phyloP scores from a whole-genome alignment of 2,888 invertebrate genomes.

The Actias luna region DNA sequence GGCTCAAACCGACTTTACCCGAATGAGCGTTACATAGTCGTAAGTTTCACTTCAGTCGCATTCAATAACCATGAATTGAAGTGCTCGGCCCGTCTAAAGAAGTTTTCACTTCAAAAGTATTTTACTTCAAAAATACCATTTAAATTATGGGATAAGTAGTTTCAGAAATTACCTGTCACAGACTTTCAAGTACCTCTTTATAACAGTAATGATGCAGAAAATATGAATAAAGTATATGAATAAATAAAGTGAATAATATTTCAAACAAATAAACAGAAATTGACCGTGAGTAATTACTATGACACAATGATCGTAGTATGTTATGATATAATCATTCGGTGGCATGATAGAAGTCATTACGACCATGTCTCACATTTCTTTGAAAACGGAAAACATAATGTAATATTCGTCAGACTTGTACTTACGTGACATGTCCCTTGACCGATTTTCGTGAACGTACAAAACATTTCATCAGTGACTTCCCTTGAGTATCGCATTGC shows the following conservation, averaged over 20 bases:
- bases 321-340: not conserved
- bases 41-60: no score
- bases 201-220: no score
- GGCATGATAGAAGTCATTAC: not conserved
- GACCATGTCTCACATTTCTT: not conserved
- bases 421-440: conserved; percentile 74
- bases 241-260: not conserved
- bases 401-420: conserved; percentile 21
- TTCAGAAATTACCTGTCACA: no score
- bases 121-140: no score
- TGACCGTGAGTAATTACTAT: not conserved
- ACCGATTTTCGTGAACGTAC: conserved; percentile 65
- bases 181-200: not conserved
- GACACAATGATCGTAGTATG: not conserved
- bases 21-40: no score
- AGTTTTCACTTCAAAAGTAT: no score
- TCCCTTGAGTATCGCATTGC: conserved; percentile 66
- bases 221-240: no score
- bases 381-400: not conserved
- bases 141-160: no score
- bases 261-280: not conserved
- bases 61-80: no score
- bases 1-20: no score
- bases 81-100: no score
- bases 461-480: conserved; percentile 64